phyloP scores from a whole-genome alignment of 2,113 vertebrate species.

The Manacus vitellinus region DNA sequence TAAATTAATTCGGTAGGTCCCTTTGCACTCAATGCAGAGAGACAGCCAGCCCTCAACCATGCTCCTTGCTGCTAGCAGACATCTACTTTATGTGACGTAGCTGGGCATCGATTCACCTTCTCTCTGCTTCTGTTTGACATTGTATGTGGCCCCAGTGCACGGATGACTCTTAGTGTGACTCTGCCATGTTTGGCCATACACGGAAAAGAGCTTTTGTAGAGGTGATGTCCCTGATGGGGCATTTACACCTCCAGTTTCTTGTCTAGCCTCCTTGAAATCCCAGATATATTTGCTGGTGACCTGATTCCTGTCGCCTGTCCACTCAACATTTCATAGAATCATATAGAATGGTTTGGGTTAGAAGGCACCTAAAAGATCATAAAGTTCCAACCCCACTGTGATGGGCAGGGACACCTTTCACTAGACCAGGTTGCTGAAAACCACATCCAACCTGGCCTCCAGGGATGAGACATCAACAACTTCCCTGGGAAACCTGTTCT shows the following conservation, averaged over 20 bases:
- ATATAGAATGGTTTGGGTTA: not conserved
- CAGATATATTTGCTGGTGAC: not conserved
- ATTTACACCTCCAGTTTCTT: not conserved
- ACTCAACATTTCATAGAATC: not conserved
- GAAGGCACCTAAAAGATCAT: not conserved
- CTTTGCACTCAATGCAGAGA: not conserved
- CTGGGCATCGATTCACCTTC: not conserved
- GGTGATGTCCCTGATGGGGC: not conserved
- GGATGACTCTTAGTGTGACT: not conserved
- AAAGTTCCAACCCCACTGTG: not conserved
- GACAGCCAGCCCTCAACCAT: not conserved
- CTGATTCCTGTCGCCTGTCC: not conserved
- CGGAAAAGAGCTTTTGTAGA: not conserved
- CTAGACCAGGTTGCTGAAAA: not conserved
- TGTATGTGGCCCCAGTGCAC: not conserved
- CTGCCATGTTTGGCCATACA: not conserved
- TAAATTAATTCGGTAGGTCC: not conserved
- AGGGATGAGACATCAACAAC: not conserved
- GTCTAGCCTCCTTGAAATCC: not conserved
- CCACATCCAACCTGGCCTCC: no score
- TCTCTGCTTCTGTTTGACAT: not conserved
- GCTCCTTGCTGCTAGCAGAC: not conserved
- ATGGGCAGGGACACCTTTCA: not conserved
- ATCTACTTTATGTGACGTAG: not conserved
- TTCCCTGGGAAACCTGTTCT: not conserved